These are phyloP conservation scores for Enteromius argenteus DNA, from an alignment of 2,797 vertebrate genomes.

Conservation along the genomic window DNA sequence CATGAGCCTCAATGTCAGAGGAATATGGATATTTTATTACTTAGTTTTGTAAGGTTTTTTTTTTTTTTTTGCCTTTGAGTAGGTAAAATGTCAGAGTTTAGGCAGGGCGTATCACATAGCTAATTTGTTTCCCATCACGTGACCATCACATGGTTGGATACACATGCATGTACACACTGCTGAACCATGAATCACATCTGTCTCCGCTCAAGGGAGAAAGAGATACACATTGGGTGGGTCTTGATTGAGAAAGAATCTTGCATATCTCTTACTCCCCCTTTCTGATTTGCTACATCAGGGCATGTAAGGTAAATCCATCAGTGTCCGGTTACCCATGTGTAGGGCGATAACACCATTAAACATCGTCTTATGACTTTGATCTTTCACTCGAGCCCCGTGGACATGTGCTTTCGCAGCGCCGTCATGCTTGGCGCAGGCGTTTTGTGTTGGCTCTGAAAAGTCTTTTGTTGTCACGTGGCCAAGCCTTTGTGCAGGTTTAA, in stretches of 20 bases:
- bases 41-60: neutral
- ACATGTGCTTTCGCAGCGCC: conserved; percentile 41
- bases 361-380: conserved; percentile 30
- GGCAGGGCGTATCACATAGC: conserved; percentile 32
- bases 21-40: conserved; percentile 11
- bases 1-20: conserved; percentile 24
- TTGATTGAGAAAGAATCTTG: neutral
- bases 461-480: conserved; percentile 73
- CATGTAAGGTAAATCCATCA: neutral
- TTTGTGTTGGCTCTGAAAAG: conserved; percentile 68
- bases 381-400: conserved; percentile 46
- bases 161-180: neutral
- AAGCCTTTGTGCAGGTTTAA: conserved; percentile 69
- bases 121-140: conserved; percentile 25
- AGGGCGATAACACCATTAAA: neutral
- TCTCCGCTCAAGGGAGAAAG: neutral
- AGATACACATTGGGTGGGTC: neutral
- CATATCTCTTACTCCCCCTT: neutral
- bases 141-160: conserved; percentile 9
- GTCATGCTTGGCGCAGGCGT: conserved; percentile 32
- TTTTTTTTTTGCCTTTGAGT: neutral
- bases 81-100: neutral
- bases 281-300: neutral
- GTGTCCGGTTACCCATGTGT: conserved; percentile 10
- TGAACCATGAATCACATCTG: no score